Evolutionary conservation across 2,113 vertebrate genomes (phyloP), one percentile per base, ranked within the genome.

Genomic region (Platysternon megacephalum): DNA sequence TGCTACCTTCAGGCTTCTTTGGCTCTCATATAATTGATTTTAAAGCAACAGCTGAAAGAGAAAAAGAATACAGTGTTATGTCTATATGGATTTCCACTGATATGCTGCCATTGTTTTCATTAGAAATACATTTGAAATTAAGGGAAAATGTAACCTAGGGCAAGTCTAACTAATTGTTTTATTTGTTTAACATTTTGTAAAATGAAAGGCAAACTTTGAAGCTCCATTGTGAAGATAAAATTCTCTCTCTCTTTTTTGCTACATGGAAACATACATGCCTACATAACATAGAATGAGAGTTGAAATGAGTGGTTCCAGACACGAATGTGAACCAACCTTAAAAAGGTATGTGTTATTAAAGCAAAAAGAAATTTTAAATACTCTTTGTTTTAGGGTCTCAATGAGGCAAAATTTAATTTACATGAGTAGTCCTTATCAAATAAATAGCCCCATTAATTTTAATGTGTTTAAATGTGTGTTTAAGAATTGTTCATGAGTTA

Each of bases 1-100:
- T 96, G 65, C n/a, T 96, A 92, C 81, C 90, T 96, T 93, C 84
- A 91, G 91, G 82, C 79, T 56, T 88, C 35, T 16, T 87, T 96
- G 97, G 53, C 76, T 91, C 78, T 86, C 14, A 42, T 82, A n/a
- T 95, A 97, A 96, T 97, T 97, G 93, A 96, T 97, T 98, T 96
- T 84, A 96, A 96, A 97, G 72, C 48, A 89, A 24, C 48, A 8
- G 92, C 83, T 55, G 80, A 82, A 95, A 94, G 46, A 84, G 39
- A 95, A 94, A 93, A 93, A 79, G 3, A 87, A 88, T 44, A 10
- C 1, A 82, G 10, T 95, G 7, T 48, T 96, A 11, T 89, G 26
- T 96, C 82, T 95, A 53, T 92, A 92, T 93, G 79, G 6, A 79
- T 96, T 97, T 97, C 89, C 74, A 79, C 26, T 74, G 56, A 82